These are phyloP conservation scores for Pterois miles DNA, from an alignment of 2,797 vertebrate species.

Conservation along the genomic window DNA sequence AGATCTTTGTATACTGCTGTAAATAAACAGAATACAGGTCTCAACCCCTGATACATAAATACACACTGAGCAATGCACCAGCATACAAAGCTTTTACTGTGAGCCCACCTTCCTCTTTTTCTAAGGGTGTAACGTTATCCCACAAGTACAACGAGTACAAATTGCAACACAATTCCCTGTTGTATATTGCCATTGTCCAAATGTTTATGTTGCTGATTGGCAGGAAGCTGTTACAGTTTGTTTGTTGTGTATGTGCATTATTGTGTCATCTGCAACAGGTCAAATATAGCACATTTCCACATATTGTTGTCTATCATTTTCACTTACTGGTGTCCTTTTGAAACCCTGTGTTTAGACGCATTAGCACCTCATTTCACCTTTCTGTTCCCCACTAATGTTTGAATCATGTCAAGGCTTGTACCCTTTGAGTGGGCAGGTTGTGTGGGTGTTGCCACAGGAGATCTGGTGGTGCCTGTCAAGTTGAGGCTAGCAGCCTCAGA, in stretches of 20 bases:
- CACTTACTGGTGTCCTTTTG: not conserved
- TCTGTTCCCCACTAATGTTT: not conserved
- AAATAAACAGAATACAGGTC: constrained; percentile 31
- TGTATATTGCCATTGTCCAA: not conserved
- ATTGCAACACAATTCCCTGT: not conserved
- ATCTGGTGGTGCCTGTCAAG: not conserved
- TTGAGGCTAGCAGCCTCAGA: not conserved
- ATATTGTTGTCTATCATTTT: not conserved
- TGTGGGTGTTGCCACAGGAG: not conserved
- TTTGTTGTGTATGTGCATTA: not conserved
- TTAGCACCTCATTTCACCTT: not conserved
- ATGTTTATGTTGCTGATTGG: not conserved
- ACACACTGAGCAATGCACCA: too few relatives aligned
- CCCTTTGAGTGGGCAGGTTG: not conserved
- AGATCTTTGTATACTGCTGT: constrained; percentile 31
- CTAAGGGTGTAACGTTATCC: not conserved
- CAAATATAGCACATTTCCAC: not conserved
- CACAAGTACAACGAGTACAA: not conserved
- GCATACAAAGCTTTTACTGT: not conserved
- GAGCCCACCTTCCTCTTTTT: not conserved
- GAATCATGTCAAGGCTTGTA: not conserved
- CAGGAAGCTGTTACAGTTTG: constrained; percentile 3
- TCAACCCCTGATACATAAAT: not conserved
- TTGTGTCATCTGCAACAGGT: not conserved
- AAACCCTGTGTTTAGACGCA: not conserved